These are phyloP conservation scores for Turdus rufiventris DNA, from an alignment of 2,113 vertebrate species.

Conservation along the genomic window DNA sequence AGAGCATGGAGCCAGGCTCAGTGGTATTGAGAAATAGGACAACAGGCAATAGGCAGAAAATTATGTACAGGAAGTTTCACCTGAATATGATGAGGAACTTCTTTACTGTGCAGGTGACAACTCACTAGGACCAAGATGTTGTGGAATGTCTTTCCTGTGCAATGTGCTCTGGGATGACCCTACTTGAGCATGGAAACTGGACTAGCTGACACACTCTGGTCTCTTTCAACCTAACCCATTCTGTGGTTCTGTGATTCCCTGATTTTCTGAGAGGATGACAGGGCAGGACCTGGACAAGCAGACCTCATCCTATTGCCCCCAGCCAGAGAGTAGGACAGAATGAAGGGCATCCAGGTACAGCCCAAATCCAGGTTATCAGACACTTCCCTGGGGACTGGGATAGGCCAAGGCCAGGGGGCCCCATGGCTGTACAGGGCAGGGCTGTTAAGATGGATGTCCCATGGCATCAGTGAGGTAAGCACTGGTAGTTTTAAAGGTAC, in stretches of 20 bases:
- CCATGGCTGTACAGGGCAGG: neutral
- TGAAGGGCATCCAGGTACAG: fast-evolving
- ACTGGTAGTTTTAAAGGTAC: too few relatives aligned
- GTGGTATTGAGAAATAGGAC: too few relatives aligned
- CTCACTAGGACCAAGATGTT: fast-evolving
- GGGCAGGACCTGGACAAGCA: neutral
- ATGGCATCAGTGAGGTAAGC: neutral
- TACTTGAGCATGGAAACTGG: neutral
- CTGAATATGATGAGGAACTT: neutral
- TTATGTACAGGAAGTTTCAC: neutral
- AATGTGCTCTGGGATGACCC: neutral
- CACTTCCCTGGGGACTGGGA: fast-evolving
- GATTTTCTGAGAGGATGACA: neutral
- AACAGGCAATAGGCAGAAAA: neutral
- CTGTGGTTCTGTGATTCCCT: neutral
- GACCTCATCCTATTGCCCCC: fast-evolving
- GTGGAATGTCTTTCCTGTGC: neutral
- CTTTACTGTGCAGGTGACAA: fast-evolving
- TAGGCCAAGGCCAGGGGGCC: fast-evolving
- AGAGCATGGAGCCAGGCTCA: neutral
- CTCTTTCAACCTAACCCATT: neutral
- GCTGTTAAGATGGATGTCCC: neutral
- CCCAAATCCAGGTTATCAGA: fast-evolving
- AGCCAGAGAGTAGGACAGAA: neutral
- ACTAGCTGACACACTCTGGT: neutral